Base-by-base conservation (phyloP, 2,113 vertebrate species). In the Melanocharis versteri region DNA sequence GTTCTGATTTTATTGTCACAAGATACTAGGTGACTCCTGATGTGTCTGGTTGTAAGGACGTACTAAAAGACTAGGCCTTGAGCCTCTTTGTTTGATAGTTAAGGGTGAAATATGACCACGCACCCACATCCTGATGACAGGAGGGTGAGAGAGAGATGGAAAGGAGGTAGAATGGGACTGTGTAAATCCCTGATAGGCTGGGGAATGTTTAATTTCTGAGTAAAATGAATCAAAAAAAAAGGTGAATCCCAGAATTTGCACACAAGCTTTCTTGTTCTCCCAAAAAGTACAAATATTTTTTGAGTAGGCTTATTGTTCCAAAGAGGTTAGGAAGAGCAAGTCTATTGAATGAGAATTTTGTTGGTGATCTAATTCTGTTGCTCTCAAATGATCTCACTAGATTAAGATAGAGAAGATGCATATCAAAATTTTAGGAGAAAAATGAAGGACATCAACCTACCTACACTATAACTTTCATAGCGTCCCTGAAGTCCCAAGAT, bases 1-100 rank as follows among this genome's bases (percentile, higher is more conserved):
- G 76, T 88, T 94, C 89, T 95, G 60, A 28, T 83, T 92, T 95
- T 91, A 73, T 62, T 62, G n/a, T 72, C 35, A 28, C 39, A 17
- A 88, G 85, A 66, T 72, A 54, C 33, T 76, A 68, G 56, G 51
- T 84, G 50, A 72, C 37, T 77, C 42, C 48, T 85, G 76, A 64
- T 64, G 10, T 73, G 10, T 91, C 22, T 60, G 44, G 44, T 94
- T 90, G n/a, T 83, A 87, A 94, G 61, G 42, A 80, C 47, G 40
- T 57, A 31, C 53, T 77, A 33, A 87, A 84, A 89, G 37, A 6
- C 45, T 58, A 35, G 37, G n/a, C 3, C 9, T 75, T 84, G 45
- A 86, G 57, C 15, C 83, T 68, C 28, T 92, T 84, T 57, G 17
- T 37, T 66, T 89, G 35, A 37, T 93, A 54, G 28, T 33, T 51